Evolutionary conservation across 2,888 invertebrate species (phyloP).

Genomic region (Pachymerium ferrugineum): DNA sequence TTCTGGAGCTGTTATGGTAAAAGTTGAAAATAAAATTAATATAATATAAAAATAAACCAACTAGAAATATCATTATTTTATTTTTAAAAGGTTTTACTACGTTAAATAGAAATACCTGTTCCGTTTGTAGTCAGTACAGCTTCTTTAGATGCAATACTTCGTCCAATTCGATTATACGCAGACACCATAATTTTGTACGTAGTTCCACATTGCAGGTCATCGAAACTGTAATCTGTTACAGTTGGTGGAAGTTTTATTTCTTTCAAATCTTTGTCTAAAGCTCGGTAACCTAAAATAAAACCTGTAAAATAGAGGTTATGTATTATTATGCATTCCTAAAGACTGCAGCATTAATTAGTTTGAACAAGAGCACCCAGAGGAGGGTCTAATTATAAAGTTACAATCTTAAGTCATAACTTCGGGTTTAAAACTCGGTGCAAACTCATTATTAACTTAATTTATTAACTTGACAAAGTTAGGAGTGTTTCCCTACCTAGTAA

Average conservation of each 20-base stretch:
- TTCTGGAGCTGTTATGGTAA: conserved; percentile 17
- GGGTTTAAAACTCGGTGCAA: too few relatives aligned
- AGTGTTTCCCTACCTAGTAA: conserved; percentile 21
- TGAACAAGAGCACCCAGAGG: too few relatives aligned
- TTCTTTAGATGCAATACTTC: conserved; percentile 29
- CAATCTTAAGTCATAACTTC: too few relatives aligned
- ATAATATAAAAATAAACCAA: background rate
- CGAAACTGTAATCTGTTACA: conserved; percentile 16
- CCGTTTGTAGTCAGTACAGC: conserved; percentile 32
- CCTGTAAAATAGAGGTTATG: conserved; percentile 36
- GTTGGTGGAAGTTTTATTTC: conserved; percentile 34
- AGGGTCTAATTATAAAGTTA: too few relatives aligned
- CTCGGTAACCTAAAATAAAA: conserved; percentile 44
- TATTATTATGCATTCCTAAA: too few relatives aligned
- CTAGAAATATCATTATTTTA: too few relatives aligned
- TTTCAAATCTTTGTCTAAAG: conserved; percentile 45
- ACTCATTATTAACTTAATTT: too few relatives aligned
- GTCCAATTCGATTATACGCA: conserved; percentile 34
- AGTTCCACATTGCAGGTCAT: conserved; percentile 34
- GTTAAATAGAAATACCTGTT: conserved; percentile 28
- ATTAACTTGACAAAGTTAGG: too few relatives aligned
- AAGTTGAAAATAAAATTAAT: background rate
- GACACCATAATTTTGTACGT: conserved; percentile 32
- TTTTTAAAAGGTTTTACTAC: too few relatives aligned
- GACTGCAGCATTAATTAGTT: too few relatives aligned